Percentiles rank a stretch among this genome's conserved stretches.
phyloP scores from a whole-genome alignment of 1,140 invertebrate genomes.

The Augochlora pura region DNA sequence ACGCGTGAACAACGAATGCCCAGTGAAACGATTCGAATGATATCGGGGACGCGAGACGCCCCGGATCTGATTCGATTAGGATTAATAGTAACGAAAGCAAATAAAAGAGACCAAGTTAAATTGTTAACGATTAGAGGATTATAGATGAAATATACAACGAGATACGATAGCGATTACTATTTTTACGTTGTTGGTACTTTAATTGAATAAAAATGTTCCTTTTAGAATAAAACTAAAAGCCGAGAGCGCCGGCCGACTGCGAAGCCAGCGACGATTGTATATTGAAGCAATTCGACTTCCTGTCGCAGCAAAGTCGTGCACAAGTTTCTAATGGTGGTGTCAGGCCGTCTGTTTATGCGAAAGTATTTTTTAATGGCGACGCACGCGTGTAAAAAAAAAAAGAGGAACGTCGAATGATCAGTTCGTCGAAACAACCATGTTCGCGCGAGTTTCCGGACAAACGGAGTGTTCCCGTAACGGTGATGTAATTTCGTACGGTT shows the following conservation, averaged over 20 bases:
- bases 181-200: slow-evolving; percentile 1
- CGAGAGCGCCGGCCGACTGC: too few relatives aligned
- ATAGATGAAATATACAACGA: neutral
- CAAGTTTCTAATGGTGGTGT: neutral
- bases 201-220: neutral
- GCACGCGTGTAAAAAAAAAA: neutral
- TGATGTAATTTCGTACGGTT: slow-evolving; percentile 32
- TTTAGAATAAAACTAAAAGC: neutral
- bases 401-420: neutral
- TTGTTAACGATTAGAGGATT: neutral
- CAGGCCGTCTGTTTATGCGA: neutral
- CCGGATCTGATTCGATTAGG: neutral
- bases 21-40: neutral
- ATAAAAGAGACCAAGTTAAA: neutral
- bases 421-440: neutral
- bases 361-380: neutral
- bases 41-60: neutral
- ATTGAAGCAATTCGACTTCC: neutral
- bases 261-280: neutral
- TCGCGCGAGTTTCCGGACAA: neutral
- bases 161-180: slow-evolving; percentile 1
- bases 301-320: neutral
- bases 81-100: neutral
- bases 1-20: too few relatives aligned
- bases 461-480: neutral